phyloP scores from a whole-genome alignment of 2,888 invertebrate species.

The Nycteola revayana region DNA sequence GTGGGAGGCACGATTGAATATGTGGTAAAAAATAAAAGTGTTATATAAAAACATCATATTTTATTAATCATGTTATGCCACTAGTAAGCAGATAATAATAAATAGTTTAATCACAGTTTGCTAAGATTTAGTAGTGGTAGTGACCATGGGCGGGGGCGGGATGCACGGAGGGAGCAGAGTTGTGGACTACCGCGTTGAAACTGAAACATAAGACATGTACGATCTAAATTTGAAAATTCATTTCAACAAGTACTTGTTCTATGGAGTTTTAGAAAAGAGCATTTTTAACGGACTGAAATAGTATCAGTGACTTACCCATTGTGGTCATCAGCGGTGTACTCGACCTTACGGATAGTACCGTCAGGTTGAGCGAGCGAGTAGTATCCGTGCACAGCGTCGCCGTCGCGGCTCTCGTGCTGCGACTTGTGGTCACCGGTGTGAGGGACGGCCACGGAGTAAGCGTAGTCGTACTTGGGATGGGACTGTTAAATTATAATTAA shows the following conservation, averaged over 20 bases:
- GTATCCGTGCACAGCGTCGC: conserved; percentile 80
- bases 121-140: conserved; percentile 44
- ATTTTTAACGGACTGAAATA: not conserved
- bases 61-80: too few relatives aligned
- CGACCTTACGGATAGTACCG: conserved; percentile 74
- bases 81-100: conserved; percentile 10
- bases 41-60: too few relatives aligned
- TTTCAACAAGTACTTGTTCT: not conserved
- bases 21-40: too few relatives aligned
- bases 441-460: conserved; percentile 78
- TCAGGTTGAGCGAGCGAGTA: conserved; percentile 80
- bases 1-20: too few relatives aligned
- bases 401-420: conserved; percentile 76
- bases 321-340: conserved; percentile 61
- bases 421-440: conserved; percentile 83
- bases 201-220: conserved; percentile 34
- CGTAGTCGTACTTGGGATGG: conserved; percentile 70
- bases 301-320: conserved; percentile 28
- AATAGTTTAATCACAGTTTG: conserved; percentile 10
- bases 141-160: conserved; percentile 46
- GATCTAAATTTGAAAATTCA: not conserved
- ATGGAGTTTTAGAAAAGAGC: not conserved
- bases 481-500: conserved; percentile 36
- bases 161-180: conserved; percentile 59
- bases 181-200: conserved; percentile 74